Conservation (phyloP, 2,888 invertebrate genomes). For the Eudasyphora cyanicolor region DNA sequence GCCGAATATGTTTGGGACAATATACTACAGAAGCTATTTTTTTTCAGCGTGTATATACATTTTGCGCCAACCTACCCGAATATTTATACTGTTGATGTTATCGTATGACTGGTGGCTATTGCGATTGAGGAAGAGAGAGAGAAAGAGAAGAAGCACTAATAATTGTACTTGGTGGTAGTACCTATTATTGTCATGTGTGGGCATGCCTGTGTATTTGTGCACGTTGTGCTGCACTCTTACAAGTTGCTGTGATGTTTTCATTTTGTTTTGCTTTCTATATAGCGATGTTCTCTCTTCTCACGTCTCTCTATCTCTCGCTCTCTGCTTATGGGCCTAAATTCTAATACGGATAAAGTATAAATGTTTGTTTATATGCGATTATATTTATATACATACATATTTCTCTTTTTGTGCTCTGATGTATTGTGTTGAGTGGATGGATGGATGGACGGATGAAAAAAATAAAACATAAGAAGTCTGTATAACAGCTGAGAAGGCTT, state of each 20-base stretch:
- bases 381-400: neutral
- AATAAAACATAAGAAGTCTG: neutral
- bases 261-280: neutral
- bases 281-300: neutral
- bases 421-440: neutral
- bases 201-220: neutral
- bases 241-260: constrained; percentile 18
- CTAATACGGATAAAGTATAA: too few relatives aligned
- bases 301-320: neutral
- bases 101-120: constrained; percentile 31
- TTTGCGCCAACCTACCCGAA: constrained; percentile 57
- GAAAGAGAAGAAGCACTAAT: neutral
- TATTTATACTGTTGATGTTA: constrained; percentile 57
- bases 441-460: too few relatives aligned
- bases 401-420: neutral
- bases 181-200: neutral
- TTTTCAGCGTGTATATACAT: too few relatives aligned
- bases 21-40: too few relatives aligned
- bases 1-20: too few relatives aligned
- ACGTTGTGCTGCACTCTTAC: neutral
- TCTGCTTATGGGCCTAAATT: neutral
- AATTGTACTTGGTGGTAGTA: neutral
- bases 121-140: constrained; percentile 13
- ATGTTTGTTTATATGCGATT: too few relatives aligned
- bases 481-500: neutral